Evolutionary conservation across 1,140 invertebrate species (phyloP), one percentile per base, ranked within the genome.

Genomic region (Megalopta genalis): DNA sequence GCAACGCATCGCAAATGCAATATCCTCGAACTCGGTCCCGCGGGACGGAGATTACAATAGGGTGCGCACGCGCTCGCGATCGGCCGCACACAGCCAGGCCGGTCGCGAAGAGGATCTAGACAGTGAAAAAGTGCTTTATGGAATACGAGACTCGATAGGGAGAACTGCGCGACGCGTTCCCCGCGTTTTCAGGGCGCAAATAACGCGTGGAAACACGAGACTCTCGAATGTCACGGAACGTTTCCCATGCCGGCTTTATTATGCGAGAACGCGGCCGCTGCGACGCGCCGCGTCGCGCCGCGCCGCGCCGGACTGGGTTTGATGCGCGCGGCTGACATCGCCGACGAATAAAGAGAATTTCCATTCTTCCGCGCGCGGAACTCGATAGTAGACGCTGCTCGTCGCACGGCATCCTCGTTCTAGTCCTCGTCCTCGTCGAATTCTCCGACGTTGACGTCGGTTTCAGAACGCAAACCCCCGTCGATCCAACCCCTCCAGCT

Each of bases 151-250:
- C 71, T 42, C 72, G 72, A 75, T 68, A 54, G 64, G 59, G 49
- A 18, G 49, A 46, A 12, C 9, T 12, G 62, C 37, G 42, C 72
- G 71, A 54, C 39, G 59, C 14, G 37, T 37, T 39, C 46, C n/a
- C 16, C 49, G 49, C 57, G 63, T 60, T 74, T 73, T 12, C 70
- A 49, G 52, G 70, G 54, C 32, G 42, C 77, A 42, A 80, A 75
- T 75, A 80, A 72, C 60, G 68, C 76, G 68, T 25, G 54, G 76
- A 71, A 72, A 72, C 62, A 42, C 25, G 69, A 78, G 62, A 64
- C 37, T 59, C 69, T 72, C 69, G 59, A 72, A 57, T 64, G 76
- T 52, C 60, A 59, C 59, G 59, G 69, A 63, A 64, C 76, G 57
- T 52, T 77, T 77, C 72, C 42, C 39, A 25, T 32, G 14, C 21